A percentile compares a stretch with the other conserved stretches of the same genome.
These are phyloP conservation scores for Oriolus oriolus DNA, from an alignment of 2,113 vertebrate genomes.

Conservation along the genomic window DNA sequence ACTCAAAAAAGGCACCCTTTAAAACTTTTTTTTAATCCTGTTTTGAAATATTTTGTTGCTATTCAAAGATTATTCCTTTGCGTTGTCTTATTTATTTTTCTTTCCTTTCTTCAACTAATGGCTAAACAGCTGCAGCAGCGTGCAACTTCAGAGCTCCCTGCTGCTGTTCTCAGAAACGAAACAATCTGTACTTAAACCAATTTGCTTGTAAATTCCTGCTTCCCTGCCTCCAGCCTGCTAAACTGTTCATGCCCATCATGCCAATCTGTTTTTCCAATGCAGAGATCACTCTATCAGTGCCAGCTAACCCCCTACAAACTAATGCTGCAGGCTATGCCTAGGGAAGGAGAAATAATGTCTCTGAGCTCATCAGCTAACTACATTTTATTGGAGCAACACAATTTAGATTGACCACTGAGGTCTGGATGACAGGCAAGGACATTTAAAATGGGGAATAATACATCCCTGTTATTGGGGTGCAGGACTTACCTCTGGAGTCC, in stretches of 20 bases:
- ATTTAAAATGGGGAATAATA: neutral
- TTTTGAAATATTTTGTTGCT: neutral
- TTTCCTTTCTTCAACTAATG: neutral
- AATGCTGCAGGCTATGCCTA: neutral
- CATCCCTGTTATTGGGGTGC: rapidly evolving
- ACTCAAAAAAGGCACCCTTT: neutral
- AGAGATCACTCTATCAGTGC: neutral
- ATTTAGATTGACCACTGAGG: conserved; percentile 15
- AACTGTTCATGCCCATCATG: conserved; percentile 36
- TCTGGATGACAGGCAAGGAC: neutral
- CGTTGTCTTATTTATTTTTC: neutral
- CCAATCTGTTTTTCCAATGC: conserved; percentile 14
- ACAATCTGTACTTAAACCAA: conserved; percentile 43
- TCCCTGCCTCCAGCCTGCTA: conserved; percentile 16
- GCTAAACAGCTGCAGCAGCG: conserved; percentile 1
- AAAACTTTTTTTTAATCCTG: neutral
- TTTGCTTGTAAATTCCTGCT: conserved; percentile 35
- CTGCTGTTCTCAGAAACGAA: neutral
- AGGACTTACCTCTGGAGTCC: neutral
- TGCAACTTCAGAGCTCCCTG: neutral
- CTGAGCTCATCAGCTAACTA: neutral
- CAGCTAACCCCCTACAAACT: neutral
- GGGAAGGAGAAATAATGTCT: neutral
- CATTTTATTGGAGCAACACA: neutral
- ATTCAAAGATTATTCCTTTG: neutral